Base-by-base conservation (phyloP, 1,140 invertebrate species). In the Drosophila ercepeae region DNA sequence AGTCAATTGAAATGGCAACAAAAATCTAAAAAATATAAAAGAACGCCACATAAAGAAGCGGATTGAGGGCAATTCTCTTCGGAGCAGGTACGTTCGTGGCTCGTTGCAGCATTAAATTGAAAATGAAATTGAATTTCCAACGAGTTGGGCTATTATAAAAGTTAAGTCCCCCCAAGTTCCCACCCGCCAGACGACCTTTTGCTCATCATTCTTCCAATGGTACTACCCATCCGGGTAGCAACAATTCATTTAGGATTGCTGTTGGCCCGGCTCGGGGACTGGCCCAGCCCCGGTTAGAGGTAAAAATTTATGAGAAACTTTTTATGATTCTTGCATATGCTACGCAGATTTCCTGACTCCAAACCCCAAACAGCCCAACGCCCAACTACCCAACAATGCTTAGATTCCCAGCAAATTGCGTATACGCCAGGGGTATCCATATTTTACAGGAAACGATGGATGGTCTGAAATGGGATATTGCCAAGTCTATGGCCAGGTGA, bases 41-140 rank as follows among this genome's bases (percentile, higher is more conserved):
- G 41, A 19, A 41, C 23, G 16, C 16, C 42, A 67, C 25, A 75
- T 36, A 51, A 57, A 36, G 27, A 50, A 49, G 36, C 68, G 72
- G 58, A 69, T 81, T 72, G 77, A 60, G 53, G 44, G 54, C 45
- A 51, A 68, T 61, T 55, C 57, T 45, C 36, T 36, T 39, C 23
- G 49, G 46, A 49, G 41, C 45, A 71, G 67, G 60, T 72, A 63
- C 60, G 58, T 67, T 44, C 39, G 67, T 82, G 60, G 78, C 55
- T 55, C 76, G 60, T 63, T 86, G 82, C 81, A 88, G 82, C 81
- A 88, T 86, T 76, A 86, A 84, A 86, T 81, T 86, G 77, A 86
- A 88, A 86, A 77, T 88, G 73, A 86, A 84, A 86, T 86, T 86
- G 81, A 86, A 88, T 86, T 86, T 88, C 57, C 68, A 78, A 69